These are phyloP conservation scores for Koerneria pararmatus DNA, from an alignment of 2,888 invertebrate genomes.

Conservation along the genomic window DNA sequence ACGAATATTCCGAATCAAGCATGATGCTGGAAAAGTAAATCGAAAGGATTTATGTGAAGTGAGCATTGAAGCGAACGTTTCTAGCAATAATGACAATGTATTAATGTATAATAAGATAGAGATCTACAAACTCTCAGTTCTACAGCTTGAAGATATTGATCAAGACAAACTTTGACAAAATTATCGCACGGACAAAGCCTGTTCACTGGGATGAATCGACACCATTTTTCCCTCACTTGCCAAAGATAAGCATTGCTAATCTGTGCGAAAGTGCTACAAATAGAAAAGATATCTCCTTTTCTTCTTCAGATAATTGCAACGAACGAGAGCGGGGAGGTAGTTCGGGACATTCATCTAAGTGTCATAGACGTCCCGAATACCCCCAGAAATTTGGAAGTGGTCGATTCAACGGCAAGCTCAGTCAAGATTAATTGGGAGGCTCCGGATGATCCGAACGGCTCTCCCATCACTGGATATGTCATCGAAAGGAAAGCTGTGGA, in stretches of 20 bases:
- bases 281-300: not conserved
- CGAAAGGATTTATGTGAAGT: too few relatives aligned
- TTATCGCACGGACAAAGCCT: too few relatives aligned
- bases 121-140: too few relatives aligned
- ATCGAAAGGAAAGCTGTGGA: slow-evolving; percentile 51
- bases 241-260: not conserved
- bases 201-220: too few relatives aligned
- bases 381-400: slow-evolving; percentile 39
- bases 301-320: slow-evolving; percentile 22
- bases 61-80: too few relatives aligned
- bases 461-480: slow-evolving; percentile 44
- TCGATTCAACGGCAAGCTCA: slow-evolving; percentile 30
- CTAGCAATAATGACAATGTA: too few relatives aligned
- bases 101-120: too few relatives aligned
- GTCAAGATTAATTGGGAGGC: slow-evolving; percentile 36
- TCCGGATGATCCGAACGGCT: slow-evolving; percentile 73
- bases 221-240: too few relatives aligned
- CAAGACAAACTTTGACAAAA: too few relatives aligned
- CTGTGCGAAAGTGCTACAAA: not conserved
- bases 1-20: too few relatives aligned
- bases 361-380: slow-evolving; percentile 48
- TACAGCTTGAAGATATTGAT: too few relatives aligned
- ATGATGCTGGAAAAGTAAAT: too few relatives aligned
- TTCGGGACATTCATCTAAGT: slow-evolving; percentile 31
- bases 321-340: slow-evolving; percentile 32